These are phyloP conservation scores for Trinectes maculatus DNA, from an alignment of 2,113 vertebrate species.

Conservation along the genomic window DNA sequence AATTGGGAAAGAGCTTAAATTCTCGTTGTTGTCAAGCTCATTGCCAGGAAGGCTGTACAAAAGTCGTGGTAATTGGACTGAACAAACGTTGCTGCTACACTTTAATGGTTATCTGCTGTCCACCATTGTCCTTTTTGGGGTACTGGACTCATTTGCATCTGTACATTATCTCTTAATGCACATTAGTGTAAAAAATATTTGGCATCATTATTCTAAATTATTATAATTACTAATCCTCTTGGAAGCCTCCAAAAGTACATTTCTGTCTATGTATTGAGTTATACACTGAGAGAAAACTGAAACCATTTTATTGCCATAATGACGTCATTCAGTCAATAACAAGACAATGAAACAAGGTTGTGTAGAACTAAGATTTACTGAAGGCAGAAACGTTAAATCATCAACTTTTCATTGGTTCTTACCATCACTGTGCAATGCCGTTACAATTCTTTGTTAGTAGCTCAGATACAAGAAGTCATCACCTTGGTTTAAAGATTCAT, in stretches of 20 bases:
- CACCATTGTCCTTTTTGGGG: not conserved
- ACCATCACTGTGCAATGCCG: constrained; percentile 54
- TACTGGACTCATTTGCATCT: too few relatives aligned
- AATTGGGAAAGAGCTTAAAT: too few relatives aligned
- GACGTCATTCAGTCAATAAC: constrained; percentile 14
- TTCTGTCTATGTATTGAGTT: not conserved
- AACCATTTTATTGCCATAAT: not conserved
- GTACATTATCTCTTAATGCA: too few relatives aligned
- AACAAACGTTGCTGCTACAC: too few relatives aligned
- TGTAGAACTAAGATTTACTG: constrained; percentile 66
- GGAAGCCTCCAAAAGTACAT: not conserved
- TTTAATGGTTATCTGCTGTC: too few relatives aligned
- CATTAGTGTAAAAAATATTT: too few relatives aligned
- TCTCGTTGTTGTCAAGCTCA: too few relatives aligned
- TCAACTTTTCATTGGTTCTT: constrained; percentile 47
- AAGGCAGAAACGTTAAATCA: constrained; percentile 59
- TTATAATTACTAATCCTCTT: too few relatives aligned
- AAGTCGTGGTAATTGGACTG: too few relatives aligned
- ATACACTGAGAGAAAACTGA: not conserved
- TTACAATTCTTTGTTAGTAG: constrained; percentile 42
- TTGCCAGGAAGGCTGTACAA: too few relatives aligned
- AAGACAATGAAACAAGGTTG: constrained; percentile 27
- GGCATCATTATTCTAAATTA: too few relatives aligned
- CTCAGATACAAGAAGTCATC: constrained; percentile 48
- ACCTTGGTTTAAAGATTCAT: constrained; percentile 47